Base-by-base conservation (phyloP, 2,797 vertebrate genomes). In the Pteropus rufus region DNA sequence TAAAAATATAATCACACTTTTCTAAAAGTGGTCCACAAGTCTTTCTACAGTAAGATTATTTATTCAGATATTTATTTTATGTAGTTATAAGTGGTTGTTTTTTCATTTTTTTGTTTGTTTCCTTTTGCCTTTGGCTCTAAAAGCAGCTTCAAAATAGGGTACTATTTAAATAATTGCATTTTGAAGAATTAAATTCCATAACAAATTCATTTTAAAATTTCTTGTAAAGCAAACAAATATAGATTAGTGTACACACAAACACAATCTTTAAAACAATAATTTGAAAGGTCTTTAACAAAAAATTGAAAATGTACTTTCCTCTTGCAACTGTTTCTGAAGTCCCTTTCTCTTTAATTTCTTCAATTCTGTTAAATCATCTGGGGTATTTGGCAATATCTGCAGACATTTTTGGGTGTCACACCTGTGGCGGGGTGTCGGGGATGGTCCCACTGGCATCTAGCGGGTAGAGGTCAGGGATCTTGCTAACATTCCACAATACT, bases 111-210 rank as follows among this genome's bases (percentile, higher is more conserved):
- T 0, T 9, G 10, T 91, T 95, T 14, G 34, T 93, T 91, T 80
- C 11, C 36, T 79, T 84, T 94, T 85, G 60, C 18, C 29, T 85
- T 93, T 89, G 77, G 10, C 36, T 96, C 21, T 91, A 80, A 83
- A 92, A 72, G 54, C 56, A 91, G 34, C 46, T 86, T 83, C 23
- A 81, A 96, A 95, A 95, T 86, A 77, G 44, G 16, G 6, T 39
- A 76, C n/a, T 24, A 77, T 67, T 91, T 94, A 81, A 96, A 69
- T 92, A 91, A 84, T 89, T 94, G 49, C 73, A 83, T 62, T 91
- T 97, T 31, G 16, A 69, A 79, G 70, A 81, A 76, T 85, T 85
- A 95, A 96, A 64, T 29, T 34, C 54, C 7, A 4, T 65, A n/a
- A 87, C 89, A 70, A 49, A 85, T 94, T 97, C 34, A 46, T 58